These are phyloP conservation scores for Eciton burchellii DNA, from an alignment of 1,140 invertebrate species.

Conservation along the genomic window DNA sequence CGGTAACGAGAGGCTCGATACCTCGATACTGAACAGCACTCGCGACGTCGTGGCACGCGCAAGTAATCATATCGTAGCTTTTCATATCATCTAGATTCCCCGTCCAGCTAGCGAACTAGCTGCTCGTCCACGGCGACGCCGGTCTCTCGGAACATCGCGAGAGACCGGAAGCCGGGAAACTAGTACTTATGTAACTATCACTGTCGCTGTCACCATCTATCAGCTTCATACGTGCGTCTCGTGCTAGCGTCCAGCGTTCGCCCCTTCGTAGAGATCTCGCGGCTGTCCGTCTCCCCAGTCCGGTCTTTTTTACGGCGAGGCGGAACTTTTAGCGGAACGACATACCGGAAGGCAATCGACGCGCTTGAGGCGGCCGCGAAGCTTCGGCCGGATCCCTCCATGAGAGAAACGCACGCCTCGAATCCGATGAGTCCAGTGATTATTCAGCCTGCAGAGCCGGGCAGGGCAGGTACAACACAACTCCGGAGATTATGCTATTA, in stretches of 20 bases:
- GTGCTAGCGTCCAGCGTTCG: constrained; percentile 60
- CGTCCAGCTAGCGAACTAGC: constrained; percentile 51
- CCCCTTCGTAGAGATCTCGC: constrained; percentile 36
- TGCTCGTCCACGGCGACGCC: constrained; percentile 61
- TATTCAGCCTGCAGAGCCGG: constrained; percentile 59
- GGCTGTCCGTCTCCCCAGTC: not conserved
- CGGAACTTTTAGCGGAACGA: not conserved
- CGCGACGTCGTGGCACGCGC: constrained; percentile 30
- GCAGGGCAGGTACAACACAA: constrained; percentile 69
- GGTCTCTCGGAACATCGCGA: constrained; percentile 21
- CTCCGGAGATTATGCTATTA: constrained; percentile 71
- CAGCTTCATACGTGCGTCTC: constrained; percentile 61
- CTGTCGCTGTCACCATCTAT: constrained; percentile 42
- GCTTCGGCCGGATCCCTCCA: constrained; percentile 68
- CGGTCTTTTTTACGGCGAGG: not conserved
- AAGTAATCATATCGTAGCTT: constrained; percentile 67
- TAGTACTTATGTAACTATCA: constrained; percentile 18
- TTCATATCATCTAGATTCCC: constrained; percentile 40
- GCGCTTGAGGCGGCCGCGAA: constrained; percentile 58
- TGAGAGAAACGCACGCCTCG: constrained; percentile 64
- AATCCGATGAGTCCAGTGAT: constrained; percentile 71
- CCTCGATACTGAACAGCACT: not conserved
- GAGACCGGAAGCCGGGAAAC: constrained; percentile 51
- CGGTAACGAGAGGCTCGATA: no score
- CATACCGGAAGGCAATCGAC: not conserved